phyloP scores from a whole-genome alignment of 2,113 vertebrate species.

The Taurulus bubalis region DNA sequence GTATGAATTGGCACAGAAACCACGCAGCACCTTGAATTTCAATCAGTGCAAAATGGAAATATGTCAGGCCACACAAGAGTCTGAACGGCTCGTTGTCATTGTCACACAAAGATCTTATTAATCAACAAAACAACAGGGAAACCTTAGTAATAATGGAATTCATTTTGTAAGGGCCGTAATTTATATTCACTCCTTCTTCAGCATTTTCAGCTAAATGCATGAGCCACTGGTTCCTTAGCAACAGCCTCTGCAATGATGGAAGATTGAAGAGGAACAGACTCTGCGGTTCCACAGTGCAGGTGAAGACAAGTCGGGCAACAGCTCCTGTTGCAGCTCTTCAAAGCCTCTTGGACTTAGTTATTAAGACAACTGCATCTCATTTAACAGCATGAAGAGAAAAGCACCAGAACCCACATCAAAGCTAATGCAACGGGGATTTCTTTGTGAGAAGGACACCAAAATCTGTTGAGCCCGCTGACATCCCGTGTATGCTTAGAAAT shows the following conservation, averaged over 20 bases:
- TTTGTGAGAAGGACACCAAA: background rate
- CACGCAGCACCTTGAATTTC: conserved; percentile 41
- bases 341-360: conserved; percentile 38
- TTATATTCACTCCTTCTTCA: conserved; percentile 74
- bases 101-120: conserved; percentile 50
- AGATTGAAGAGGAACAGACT: conserved; percentile 76
- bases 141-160: conserved; percentile 50
- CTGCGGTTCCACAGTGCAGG: conserved; percentile 80
- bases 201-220: conserved; percentile 75
- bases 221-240: conserved; percentile 85
- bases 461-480: conserved; percentile 4
- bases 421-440: background rate
- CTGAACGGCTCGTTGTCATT: conserved; percentile 4
- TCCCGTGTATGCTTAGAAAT: background rate
- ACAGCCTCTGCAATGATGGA: conserved; percentile 84
- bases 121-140: conserved; percentile 57
- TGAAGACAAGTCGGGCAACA: conserved; percentile 66
- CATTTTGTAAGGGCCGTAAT: conserved; percentile 63
- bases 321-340: conserved; percentile 55
- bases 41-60: conserved; percentile 23
- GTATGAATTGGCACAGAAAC: conserved; percentile 35
- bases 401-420: conserved; percentile 15
- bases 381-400: background rate
- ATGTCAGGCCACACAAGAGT: conserved; percentile 9
- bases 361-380: conserved; percentile 36